phyloP scores from a whole-genome alignment of 2,113 vertebrate species.

The Plestiodon gilberti region DNA sequence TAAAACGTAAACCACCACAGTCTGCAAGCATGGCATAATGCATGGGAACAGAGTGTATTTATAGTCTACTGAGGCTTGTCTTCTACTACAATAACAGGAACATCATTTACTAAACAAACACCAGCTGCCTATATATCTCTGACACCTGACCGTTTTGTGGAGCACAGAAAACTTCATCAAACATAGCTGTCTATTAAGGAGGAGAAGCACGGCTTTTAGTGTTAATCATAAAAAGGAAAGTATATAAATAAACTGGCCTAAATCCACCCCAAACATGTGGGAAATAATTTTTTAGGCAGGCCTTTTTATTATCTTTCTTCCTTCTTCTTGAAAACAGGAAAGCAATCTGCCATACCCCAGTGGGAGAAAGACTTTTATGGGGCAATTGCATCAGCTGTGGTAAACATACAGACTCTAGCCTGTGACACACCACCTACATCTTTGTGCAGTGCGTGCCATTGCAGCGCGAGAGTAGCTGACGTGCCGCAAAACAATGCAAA shows the following conservation, averaged over 20 bases:
- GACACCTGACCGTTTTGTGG: slow-evolving; percentile 47
- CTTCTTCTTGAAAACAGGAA: slow-evolving; percentile 25
- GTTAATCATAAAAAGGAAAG: slow-evolving; percentile 35
- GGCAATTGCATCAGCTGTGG: too few relatives aligned
- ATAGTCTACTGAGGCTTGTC: slow-evolving; percentile 44
- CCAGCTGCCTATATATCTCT: slow-evolving; percentile 52
- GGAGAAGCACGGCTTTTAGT: slow-evolving; percentile 45
- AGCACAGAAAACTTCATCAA: slow-evolving; percentile 53
- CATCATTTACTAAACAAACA: slow-evolving; percentile 67
- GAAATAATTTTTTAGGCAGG: slow-evolving; percentile 42
- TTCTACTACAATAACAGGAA: slow-evolving; percentile 56
- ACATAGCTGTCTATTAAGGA: slow-evolving; percentile 44
- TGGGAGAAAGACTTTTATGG: not conserved
- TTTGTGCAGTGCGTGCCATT: too few relatives aligned
- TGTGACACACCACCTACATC: too few relatives aligned
- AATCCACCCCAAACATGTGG: slow-evolving; percentile 29
- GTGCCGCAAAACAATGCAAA: too few relatives aligned
- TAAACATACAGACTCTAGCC: too few relatives aligned
- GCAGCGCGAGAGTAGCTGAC: too few relatives aligned
- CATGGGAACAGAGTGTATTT: slow-evolving; percentile 35
- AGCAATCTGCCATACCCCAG: slow-evolving; percentile 31
- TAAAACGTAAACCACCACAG: slow-evolving; percentile 39
- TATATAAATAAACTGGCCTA: slow-evolving; percentile 22
- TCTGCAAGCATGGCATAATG: slow-evolving; percentile 17
- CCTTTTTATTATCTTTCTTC: slow-evolving; percentile 15